These are phyloP conservation scores for Hydrochoerus hydrochaeris DNA, from an alignment of 2,113 vertebrate species.

Conservation along the genomic window DNA sequence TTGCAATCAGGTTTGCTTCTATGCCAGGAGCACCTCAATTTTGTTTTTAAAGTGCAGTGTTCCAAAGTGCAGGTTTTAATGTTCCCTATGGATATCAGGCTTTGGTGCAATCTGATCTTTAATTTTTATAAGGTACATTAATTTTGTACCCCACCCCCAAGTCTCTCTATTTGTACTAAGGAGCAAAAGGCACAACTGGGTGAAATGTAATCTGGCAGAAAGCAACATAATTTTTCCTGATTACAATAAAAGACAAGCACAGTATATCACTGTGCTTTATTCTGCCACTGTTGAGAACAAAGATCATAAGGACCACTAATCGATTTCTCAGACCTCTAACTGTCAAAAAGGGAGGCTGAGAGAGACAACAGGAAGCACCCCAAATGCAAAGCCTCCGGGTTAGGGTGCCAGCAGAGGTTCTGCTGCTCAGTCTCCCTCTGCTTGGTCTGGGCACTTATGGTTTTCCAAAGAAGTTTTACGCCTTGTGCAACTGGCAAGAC, in stretches of 20 bases:
- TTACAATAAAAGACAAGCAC: constrained; percentile 44
- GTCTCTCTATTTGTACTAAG: constrained; percentile 27
- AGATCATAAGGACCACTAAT: background rate
- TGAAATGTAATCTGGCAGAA: constrained; percentile 4
- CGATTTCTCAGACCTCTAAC: constrained; percentile 30
- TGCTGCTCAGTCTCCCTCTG: background rate
- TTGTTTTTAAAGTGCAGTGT: constrained; percentile 62
- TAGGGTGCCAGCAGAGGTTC: background rate
- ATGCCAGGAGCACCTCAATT: constrained; percentile 9
- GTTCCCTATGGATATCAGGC: background rate
- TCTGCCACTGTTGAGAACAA: constrained; percentile 16
- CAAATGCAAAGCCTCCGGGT: background rate
- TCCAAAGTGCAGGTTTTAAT: constrained; percentile 55
- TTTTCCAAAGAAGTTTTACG: constrained; percentile 45
- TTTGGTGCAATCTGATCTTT: constrained; percentile 49
- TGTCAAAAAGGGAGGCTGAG: constrained; percentile 2
- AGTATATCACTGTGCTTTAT: constrained; percentile 19
- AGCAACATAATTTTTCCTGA: constrained; percentile 44
- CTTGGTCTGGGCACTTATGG: background rate
- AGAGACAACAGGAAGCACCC: background rate
- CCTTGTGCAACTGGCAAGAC: background rate
- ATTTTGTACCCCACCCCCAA: background rate
- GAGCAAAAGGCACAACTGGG: constrained; percentile 25
- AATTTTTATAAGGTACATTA: constrained; percentile 18
- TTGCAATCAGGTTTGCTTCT: constrained; percentile 50